Percentiles rank a stretch among this genome's conserved stretches.
These are phyloP conservation scores for Aquatica leii DNA, from an alignment of 2,888 invertebrate species.

Conservation along the genomic window DNA sequence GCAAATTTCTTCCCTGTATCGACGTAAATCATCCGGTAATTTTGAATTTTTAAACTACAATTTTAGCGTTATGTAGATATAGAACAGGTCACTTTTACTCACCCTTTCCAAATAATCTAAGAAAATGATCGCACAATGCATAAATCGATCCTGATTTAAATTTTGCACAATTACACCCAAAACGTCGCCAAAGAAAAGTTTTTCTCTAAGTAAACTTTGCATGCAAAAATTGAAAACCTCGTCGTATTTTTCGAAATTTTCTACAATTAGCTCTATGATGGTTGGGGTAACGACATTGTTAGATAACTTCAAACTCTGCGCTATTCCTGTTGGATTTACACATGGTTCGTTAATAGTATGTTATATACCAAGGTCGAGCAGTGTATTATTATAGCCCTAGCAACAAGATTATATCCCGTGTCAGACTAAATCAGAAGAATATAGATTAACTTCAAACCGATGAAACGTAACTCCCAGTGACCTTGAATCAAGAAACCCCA, in stretches of 20 bases:
- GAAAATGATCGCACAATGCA: constrained; percentile 46
- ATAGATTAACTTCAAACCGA: too few species aligned
- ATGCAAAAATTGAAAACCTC: constrained; percentile 45
- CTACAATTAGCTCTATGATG: constrained; percentile 43
- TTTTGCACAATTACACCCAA: constrained; percentile 46
- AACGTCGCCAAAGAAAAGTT: constrained; percentile 43
- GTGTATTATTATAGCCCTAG: too few species aligned
- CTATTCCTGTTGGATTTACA: too few species aligned
- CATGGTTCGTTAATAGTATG: too few species aligned
- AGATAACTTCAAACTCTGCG: constrained; percentile 45
- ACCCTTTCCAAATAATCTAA: constrained; percentile 50
- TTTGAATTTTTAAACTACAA: too few species aligned
- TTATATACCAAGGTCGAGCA: too few species aligned
- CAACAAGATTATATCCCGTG: too few species aligned
- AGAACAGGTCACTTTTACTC: constrained; percentile 22
- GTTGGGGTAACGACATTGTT: constrained; percentile 40
- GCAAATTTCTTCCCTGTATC: constrained; percentile 20
- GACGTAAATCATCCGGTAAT: too few species aligned
- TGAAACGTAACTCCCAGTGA: too few species aligned
- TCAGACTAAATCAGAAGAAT: too few species aligned
- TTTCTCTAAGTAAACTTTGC: constrained; percentile 49
- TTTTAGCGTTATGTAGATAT: too few species aligned
- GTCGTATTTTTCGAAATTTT: constrained; percentile 45
- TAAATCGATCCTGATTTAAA: constrained; percentile 44
- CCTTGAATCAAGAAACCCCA: too few species aligned